Evolutionary conservation across 2,113 vertebrate genomes (phyloP), one percentile per base, ranked within the genome.

Genomic region (Prunella himalayana): DNA sequence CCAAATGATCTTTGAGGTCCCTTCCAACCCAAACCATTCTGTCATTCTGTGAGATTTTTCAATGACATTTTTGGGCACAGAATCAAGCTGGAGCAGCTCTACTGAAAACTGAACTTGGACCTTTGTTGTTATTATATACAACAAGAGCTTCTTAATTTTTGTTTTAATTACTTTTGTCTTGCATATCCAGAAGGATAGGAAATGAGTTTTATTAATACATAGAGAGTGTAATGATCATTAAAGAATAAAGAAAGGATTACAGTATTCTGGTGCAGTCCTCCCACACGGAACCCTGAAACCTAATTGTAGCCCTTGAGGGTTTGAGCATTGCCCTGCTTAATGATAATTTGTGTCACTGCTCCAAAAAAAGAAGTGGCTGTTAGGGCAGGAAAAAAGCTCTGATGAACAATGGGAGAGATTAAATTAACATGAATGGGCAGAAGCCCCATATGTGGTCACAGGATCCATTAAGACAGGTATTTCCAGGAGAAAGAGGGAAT

Each of bases 261-360:
- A 73, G 39, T 87, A 87, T 91, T 91, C 91, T 97, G 78, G 42
- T 95, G 42, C 87, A 90, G 89, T 97, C 93, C 89, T 95, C 91
- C 93, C 81, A 92, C 95, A 95, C 4, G 5, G 89, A 94, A 95
- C 95, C 96, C 94, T 88, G 10, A 95, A 96, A 95, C 84, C 82
- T 96, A 95, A 94, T 95, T 95, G 93, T 94, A 95, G 94, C 75
- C 93, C 91, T 95, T 92, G 78, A 95, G 89, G 89, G 73, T 94
- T 92, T 91, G 73, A 94, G 70, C 91, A 84, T 45, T 94, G 95
- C 95, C 94, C 94, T 94, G 78, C 87, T 96, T 95, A 97, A 97
- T 88, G 94, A 80, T 95, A 94, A 97, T 95, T 95, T 95, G 94
- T 95, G 93, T 90, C 81, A 79, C 73, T 69, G 88, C 70, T 95